A percentile compares a stretch with the other conserved stretches of the same genome.
Evolutionary conservation across 2,888 invertebrate genomes (phyloP).

Genomic region (Thereva nobilitata): DNA sequence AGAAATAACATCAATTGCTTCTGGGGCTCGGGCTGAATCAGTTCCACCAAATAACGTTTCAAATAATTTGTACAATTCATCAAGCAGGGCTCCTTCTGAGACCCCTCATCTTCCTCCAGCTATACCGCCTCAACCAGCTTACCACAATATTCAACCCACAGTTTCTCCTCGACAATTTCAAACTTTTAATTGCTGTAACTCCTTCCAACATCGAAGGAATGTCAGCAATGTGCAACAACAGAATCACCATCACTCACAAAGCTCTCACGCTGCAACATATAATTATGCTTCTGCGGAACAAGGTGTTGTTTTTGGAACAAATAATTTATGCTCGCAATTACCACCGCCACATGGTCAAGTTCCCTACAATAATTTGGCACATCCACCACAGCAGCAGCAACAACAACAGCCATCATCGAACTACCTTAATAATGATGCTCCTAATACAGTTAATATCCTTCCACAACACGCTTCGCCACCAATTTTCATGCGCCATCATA

Average conservation of each 20-base stretch:
- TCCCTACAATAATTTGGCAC: constrained; percentile 41
- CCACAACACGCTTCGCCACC: constrained; percentile 44
- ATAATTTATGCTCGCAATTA: constrained; percentile 34
- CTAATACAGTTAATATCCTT: constrained; percentile 45
- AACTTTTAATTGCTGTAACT: constrained; percentile 26
- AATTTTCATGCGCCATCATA: constrained; percentile 58
- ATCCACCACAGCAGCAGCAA: constrained; percentile 43
- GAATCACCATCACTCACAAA: constrained; percentile 37
- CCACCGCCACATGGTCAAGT: constrained; percentile 44
- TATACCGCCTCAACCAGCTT: constrained; percentile 28
- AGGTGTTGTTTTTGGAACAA: background rate
- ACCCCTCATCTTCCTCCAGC: constrained; percentile 48
- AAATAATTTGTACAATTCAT: constrained; percentile 48
- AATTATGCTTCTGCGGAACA: constrained; percentile 24
- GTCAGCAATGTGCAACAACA: constrained; percentile 43
- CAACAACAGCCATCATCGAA: constrained; percentile 47
- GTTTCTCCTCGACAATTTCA: constrained; percentile 43
- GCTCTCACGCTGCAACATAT: constrained; percentile 29
- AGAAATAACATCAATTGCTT: constrained; percentile 45
- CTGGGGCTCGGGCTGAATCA: constrained; percentile 52
- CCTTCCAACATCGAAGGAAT: constrained; percentile 40
- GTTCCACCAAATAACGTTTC: constrained; percentile 52
- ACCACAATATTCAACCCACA: constrained; percentile 46
- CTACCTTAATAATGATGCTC: constrained; percentile 40
- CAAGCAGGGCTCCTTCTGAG: constrained; percentile 56